Conservation (phyloP, 2,888 invertebrate species). For the Eupithecia insigniata region DNA sequence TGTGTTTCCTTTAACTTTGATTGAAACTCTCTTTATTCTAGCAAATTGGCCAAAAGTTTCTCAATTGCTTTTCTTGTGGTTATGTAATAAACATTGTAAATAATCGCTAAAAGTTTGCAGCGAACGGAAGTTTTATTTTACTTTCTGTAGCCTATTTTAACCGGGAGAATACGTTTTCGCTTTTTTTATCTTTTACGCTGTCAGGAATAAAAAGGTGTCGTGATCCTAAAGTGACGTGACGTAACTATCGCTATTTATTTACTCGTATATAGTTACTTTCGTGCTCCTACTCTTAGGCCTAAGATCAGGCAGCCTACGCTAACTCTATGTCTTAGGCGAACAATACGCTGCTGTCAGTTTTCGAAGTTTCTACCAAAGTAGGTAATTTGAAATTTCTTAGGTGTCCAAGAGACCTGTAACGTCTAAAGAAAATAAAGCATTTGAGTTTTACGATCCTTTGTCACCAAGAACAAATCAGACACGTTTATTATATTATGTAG, state of each 20-base stretch:
- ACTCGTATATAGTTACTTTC: no score
- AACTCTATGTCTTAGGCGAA: no score
- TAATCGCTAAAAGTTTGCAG: slow-evolving; percentile 17
- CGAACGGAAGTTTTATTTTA: slow-evolving; percentile 36
- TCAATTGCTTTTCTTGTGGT: slow-evolving; percentile 73
- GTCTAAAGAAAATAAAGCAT: no score
- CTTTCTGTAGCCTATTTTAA: slow-evolving; percentile 8
- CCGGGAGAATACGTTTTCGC: not conserved
- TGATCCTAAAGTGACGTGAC: not conserved
- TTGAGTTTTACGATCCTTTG: not conserved
- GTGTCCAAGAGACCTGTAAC: no score
- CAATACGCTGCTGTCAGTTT: not conserved
- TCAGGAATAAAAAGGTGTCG: not conserved
- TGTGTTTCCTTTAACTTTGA: slow-evolving; percentile 56
- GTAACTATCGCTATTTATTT: not conserved
- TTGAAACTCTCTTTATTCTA: slow-evolving; percentile 75
- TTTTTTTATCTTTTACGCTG: not conserved
- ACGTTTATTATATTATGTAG: no score
- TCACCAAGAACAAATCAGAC: no score
- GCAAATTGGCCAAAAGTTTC: slow-evolving; percentile 75
- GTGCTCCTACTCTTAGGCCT: not conserved
- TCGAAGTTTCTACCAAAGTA: not conserved
- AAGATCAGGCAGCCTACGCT: no score
- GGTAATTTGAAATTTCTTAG: not conserved
- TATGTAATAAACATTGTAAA: slow-evolving; percentile 41